These are phyloP conservation scores for Brotula barbata DNA, from an alignment of 2,797 vertebrate species.

Conservation along the genomic window DNA sequence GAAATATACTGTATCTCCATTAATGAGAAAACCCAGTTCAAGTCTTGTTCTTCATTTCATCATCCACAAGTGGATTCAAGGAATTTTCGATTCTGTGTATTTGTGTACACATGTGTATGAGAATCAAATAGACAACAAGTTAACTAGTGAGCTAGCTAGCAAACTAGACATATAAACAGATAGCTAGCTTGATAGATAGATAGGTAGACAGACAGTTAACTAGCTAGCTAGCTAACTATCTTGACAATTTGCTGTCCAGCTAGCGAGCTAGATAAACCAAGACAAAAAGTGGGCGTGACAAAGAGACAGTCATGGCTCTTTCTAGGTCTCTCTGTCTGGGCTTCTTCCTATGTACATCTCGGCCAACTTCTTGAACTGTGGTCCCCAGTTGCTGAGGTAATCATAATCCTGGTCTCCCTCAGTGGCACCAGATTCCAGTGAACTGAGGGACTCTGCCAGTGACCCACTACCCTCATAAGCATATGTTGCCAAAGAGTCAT, in stretches of 20 bases:
- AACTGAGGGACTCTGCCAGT: conserved; percentile 93
- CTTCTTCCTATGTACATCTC: conserved; percentile 97
- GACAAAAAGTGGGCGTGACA: conserved; percentile 28
- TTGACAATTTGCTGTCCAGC: conserved; percentile 46
- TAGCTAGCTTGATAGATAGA: conserved; percentile 68
- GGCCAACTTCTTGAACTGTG: conserved; percentile 93
- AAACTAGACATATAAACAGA: conserved; percentile 68
- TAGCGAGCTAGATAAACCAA: conserved; percentile 54
- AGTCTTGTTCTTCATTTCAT: conserved; percentile 49
- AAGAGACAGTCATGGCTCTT: neutral
- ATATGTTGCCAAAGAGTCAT: conserved; percentile 97
- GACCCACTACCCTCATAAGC: conserved; percentile 96
- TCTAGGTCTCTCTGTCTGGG: conserved; percentile 87
- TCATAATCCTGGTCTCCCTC: conserved; percentile 97
- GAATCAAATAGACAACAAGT: conserved; percentile 64
- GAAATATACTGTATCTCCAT: conserved; percentile 56
- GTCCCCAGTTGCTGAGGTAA: conserved; percentile 96
- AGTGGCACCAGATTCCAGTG: conserved; percentile 89
- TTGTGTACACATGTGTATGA: conserved; percentile 24
- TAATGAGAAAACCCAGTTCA: conserved; percentile 52
- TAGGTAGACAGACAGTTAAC: conserved; percentile 54
- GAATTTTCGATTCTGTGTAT: conserved; percentile 11
- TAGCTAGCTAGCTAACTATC: conserved; percentile 51
- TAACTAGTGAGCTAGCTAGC: conserved; percentile 63
- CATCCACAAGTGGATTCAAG: conserved; percentile 37